These are phyloP conservation scores for Bibio marci DNA, from an alignment of 2,888 invertebrate species.

Conservation along the genomic window DNA sequence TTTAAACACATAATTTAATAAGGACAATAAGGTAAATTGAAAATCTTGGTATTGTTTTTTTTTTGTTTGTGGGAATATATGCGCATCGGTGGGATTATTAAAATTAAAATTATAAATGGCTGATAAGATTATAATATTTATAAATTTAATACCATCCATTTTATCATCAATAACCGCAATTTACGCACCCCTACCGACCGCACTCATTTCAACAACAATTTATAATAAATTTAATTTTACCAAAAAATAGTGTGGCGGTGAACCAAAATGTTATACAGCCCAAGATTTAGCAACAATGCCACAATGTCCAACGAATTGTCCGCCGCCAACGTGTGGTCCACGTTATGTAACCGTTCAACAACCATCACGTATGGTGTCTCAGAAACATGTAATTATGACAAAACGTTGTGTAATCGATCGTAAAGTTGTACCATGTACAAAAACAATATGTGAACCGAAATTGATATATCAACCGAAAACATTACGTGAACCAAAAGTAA, in stretches of 20 bases:
- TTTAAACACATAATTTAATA: no score
- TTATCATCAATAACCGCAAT: no score
- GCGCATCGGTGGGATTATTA: no score
- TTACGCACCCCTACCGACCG: no score
- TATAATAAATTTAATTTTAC: no score
- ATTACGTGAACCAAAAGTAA: slow-evolving; percentile 22
- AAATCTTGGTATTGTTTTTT: no score
- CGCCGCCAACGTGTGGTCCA: slow-evolving; percentile 19
- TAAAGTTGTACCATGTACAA: slow-evolving; percentile 16
- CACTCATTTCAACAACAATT: no score
- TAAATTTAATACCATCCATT: no score
- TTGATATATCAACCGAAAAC: slow-evolving; percentile 23
- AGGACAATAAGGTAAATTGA: no score
- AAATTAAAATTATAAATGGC: no score
- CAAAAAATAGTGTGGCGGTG: slow-evolving; percentile 17
- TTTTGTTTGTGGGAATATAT: no score
- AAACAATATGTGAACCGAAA: slow-evolving; percentile 22
- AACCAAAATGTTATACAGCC: slow-evolving; percentile 21
- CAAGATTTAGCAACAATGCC: slow-evolving; percentile 22
- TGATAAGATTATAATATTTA: no score
- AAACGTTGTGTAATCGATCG: slow-evolving; percentile 13
- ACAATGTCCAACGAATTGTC: slow-evolving; percentile 20
- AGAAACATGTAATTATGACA: slow-evolving; percentile 22
- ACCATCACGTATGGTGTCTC: slow-evolving; percentile 21
- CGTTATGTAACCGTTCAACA: slow-evolving; percentile 24